Evolutionary conservation across 2,113 vertebrate genomes (phyloP).

Genomic region (Struthio camelus): DNA sequence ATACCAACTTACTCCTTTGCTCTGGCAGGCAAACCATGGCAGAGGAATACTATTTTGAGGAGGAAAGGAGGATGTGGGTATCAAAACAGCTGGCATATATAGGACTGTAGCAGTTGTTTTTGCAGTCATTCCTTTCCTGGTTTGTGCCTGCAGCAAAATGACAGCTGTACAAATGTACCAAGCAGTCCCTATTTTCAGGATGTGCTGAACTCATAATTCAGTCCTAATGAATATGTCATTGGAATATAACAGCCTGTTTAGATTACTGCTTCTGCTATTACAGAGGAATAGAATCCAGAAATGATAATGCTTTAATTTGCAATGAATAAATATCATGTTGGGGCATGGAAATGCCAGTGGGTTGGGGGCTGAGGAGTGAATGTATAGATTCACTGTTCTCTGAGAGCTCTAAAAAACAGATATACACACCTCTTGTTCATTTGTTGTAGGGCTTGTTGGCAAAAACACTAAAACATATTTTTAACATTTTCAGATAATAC

Average conservation of each 20-base stretch:
- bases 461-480: conserved; percentile 39
- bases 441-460: neutral
- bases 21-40: neutral
- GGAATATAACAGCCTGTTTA: conserved; percentile 73
- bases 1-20: neutral
- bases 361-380: neutral
- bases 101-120: conserved; percentile 56
- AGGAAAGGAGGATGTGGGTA: conserved; percentile 9
- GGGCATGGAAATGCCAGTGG: conserved; percentile 55
- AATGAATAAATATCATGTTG: conserved; percentile 73
- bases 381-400: conserved; percentile 9
- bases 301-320: conserved; percentile 70
- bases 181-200: conserved; percentile 74
- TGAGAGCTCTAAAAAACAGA: conserved; percentile 34
- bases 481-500: conserved; percentile 17
- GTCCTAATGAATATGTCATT: conserved; percentile 77
- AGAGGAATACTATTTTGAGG: neutral
- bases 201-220: conserved; percentile 79
- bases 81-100: conserved; percentile 63
- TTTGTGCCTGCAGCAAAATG: conserved; percentile 68
- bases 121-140: conserved; percentile 49
- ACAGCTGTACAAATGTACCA: conserved; percentile 73
- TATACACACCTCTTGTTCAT: neutral
- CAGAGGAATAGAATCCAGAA: conserved; percentile 63
- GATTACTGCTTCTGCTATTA: conserved; percentile 68